These are phyloP conservation scores for Lasioglossum figueresi DNA, from an alignment of 2,888 invertebrate species.

Conservation along the genomic window DNA sequence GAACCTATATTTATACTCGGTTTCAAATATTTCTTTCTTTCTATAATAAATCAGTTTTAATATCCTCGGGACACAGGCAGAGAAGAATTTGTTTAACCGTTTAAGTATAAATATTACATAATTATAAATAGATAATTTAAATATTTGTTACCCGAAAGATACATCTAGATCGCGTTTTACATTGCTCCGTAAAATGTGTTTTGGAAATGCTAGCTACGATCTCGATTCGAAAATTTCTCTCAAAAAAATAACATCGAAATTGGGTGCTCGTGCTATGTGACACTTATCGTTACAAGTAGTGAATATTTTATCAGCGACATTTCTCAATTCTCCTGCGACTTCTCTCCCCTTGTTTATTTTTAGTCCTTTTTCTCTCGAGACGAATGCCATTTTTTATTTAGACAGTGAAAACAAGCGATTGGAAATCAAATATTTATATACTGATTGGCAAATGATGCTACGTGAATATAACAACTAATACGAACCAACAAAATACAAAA, in stretches of 20 bases:
- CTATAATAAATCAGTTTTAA: not conserved
- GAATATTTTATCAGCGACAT: conserved; percentile 51
- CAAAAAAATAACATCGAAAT: conserved; percentile 65
- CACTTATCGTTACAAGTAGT: conserved; percentile 59
- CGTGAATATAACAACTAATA: not conserved
- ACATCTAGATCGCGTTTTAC: conserved; percentile 68
- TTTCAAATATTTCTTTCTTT: not conserved
- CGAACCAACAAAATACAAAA: no score
- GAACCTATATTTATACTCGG: not conserved
- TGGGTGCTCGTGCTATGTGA: conserved; percentile 71
- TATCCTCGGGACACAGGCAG: conserved; percentile 65
- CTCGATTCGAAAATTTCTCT: conserved; percentile 32
- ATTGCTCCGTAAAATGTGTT: conserved; percentile 60
- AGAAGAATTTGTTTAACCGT: conserved; percentile 61
- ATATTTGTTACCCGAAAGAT: conserved; percentile 74
- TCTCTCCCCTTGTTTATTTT: not conserved
- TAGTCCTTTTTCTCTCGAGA: conserved; percentile 14
- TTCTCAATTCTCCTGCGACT: conserved; percentile 5
- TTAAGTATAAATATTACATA: conserved; percentile 72
- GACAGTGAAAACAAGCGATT: not conserved
- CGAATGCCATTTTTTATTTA: not conserved
- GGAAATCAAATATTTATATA: not conserved
- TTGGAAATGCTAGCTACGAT: conserved; percentile 63
- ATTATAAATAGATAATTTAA: conserved; percentile 77
- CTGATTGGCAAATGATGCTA: not conserved